Percentiles rank a stretch among this genome's conserved stretches.
phyloP scores from a whole-genome alignment of 2,888 invertebrate species.

The Napeogenes inachia region DNA sequence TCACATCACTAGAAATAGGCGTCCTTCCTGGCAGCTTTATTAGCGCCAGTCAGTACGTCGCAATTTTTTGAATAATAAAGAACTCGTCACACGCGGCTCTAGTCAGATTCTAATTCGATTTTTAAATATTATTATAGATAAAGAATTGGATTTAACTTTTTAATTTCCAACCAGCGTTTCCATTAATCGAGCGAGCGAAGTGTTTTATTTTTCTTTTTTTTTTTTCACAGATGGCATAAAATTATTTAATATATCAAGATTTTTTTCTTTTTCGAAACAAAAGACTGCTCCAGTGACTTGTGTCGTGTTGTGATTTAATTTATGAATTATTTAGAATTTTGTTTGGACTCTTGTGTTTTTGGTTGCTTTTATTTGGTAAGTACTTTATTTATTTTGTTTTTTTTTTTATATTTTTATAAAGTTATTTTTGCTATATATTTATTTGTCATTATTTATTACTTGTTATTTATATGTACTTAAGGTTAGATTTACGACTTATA shows the following conservation, averaged over 20 bases:
- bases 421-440: conserved; percentile 22
- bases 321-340: conserved; percentile 49
- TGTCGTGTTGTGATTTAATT: conserved; percentile 71
- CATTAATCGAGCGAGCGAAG: conserved; percentile 50
- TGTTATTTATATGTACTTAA: neutral
- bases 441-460: conserved; percentile 16
- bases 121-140: conserved; percentile 37
- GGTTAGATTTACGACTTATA: conserved; percentile 2
- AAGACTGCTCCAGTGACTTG: conserved; percentile 68
- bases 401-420: conserved; percentile 28
- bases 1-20: conserved; percentile 60
- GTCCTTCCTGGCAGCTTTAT: conserved; percentile 57
- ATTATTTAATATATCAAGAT: conserved; percentile 50
- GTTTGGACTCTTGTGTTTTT: conserved; percentile 63
- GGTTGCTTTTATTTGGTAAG: conserved; percentile 63
- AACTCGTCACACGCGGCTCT: conserved; percentile 51
- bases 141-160: conserved; percentile 34
- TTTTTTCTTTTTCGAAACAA: conserved; percentile 46
- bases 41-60: conserved; percentile 58
- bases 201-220: conserved; percentile 40
- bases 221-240: conserved; percentile 62
- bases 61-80: conserved; percentile 65
- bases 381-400: conserved; percentile 43
- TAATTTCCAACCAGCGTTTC: conserved; percentile 53
- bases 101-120: conserved; percentile 57